Percentiles rank a stretch among this genome's conserved stretches.
Evolutionary conservation across 2,797 vertebrate species (phyloP).

Genomic region (Psittacula echo): DNA sequence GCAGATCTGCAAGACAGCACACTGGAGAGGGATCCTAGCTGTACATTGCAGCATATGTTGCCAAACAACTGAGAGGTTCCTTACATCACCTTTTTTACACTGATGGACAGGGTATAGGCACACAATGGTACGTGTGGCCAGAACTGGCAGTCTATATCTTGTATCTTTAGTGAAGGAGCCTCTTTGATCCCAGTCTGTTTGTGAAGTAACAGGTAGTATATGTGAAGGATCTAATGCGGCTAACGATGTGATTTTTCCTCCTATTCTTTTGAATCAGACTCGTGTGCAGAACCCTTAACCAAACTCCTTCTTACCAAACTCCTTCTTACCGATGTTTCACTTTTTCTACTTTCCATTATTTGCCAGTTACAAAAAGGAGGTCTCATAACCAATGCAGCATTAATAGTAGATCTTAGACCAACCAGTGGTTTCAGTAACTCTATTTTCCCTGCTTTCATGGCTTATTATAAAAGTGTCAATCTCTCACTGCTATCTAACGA

Average conservation of each 20-base stretch:
- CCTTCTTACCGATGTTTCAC: not conserved
- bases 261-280: not conserved
- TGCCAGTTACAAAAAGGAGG: conserved; percentile 32
- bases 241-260: not conserved
- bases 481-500: conserved; percentile 69
- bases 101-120: not conserved
- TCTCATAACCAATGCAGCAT: conserved; percentile 36
- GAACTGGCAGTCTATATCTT: conserved; percentile 5
- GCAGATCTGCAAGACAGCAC: not conserved
- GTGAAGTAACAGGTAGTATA: not conserved
- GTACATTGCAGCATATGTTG: not conserved
- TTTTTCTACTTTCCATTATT: conserved; percentile 50
- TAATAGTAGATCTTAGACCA: conserved; percentile 37
- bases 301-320: conserved; percentile 6
- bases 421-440: conserved; percentile 48
- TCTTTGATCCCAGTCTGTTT: not conserved
- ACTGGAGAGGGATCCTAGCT: not conserved
- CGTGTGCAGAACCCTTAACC: not conserved
- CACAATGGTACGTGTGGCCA: not conserved
- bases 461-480: conserved; percentile 65
- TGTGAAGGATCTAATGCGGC: not conserved
- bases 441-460: conserved; percentile 52
- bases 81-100: not conserved
- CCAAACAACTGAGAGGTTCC: not conserved
- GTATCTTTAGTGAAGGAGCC: conserved; percentile 12